Evolutionary conservation across 2,113 vertebrate species (phyloP).

Genomic region (Xiphorhynchus elegans): DNA sequence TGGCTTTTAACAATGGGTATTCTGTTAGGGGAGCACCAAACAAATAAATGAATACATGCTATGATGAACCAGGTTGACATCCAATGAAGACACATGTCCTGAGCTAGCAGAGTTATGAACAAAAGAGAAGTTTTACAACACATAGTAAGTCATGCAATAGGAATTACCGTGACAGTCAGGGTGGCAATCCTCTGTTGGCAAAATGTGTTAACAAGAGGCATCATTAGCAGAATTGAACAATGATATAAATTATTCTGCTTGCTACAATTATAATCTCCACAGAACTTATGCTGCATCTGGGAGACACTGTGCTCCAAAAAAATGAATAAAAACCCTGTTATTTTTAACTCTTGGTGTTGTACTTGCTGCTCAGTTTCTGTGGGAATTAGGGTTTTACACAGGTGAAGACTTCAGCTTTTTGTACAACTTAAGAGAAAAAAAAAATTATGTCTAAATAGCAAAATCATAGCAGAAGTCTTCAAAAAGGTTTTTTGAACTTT

Average conservation of each 20-base stretch:
- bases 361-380: background rate
- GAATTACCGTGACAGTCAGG: slow-evolving; percentile 97
- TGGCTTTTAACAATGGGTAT: background rate
- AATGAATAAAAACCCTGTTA: background rate
- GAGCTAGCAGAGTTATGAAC: slow-evolving; percentile 1
- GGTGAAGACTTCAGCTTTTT: background rate
- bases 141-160: slow-evolving; percentile 69
- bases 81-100: background rate
- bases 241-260: slow-evolving; percentile 23
- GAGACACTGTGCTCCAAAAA: background rate
- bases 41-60: background rate
- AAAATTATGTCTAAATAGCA: background rate
- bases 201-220: slow-evolving; percentile 78
- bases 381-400: background rate
- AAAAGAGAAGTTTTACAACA: slow-evolving; percentile 10
- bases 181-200: slow-evolving; percentile 97
- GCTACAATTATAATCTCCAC: background rate
- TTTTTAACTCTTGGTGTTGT: background rate
- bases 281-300: background rate
- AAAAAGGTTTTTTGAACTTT: background rate
- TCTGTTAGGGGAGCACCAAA: background rate
- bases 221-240: slow-evolving; percentile 68
- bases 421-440: background rate
- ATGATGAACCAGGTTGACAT: background rate
- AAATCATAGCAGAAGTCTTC: background rate